phyloP scores from a whole-genome alignment of 2,113 vertebrate genomes.

The Puma concolor region DNA sequence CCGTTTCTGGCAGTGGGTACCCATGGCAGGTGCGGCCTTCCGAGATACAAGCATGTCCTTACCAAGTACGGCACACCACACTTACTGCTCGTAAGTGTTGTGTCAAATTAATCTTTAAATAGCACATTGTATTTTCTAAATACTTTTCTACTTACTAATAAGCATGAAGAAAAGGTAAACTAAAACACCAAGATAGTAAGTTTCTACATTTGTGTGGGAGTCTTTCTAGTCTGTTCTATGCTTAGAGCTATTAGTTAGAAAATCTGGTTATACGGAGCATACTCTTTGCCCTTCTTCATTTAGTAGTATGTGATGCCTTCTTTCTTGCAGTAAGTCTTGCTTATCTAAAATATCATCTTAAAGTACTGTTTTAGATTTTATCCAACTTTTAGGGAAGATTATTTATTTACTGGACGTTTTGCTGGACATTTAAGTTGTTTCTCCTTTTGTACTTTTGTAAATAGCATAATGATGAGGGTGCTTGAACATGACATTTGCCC shows the following conservation, averaged over 20 bases:
- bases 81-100: fast-evolving
- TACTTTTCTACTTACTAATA: not conserved
- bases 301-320: not conserved
- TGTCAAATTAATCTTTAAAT: not conserved
- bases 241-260: not conserved
- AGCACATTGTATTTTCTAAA: not conserved
- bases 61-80: not conserved
- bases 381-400: not conserved
- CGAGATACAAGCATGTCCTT: not conserved
- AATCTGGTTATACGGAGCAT: not conserved
- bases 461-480: not conserved
- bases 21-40: not conserved
- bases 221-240: constrained; percentile 32
- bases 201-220: not conserved
- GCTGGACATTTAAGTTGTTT: not conserved
- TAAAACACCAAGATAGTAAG: not conserved
- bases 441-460: constrained; percentile 37
- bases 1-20: not conserved
- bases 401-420: not conserved
- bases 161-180: not conserved
- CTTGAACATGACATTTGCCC: not conserved
- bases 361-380: not conserved
- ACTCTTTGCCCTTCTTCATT: not conserved
- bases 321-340: not conserved
- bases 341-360: not conserved